Conservation (phyloP, 2,113 vertebrate species). For the Carassius auratus region DNA sequence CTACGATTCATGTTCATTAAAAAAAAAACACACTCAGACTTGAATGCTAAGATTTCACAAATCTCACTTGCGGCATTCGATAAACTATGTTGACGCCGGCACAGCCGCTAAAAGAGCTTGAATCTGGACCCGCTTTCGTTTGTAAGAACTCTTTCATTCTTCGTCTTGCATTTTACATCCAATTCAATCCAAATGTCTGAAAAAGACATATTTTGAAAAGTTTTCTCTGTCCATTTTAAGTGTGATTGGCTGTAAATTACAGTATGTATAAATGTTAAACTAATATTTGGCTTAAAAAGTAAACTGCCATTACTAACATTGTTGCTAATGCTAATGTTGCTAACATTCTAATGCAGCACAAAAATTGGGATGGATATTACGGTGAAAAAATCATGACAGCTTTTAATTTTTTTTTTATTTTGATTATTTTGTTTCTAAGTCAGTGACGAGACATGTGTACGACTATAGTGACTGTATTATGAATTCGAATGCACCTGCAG, state of each 20-base stretch:
- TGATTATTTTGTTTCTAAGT: background rate
- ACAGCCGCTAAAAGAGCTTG: background rate
- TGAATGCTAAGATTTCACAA: constrained; percentile 19
- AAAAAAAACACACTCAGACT: constrained; percentile 21
- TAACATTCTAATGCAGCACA: background rate
- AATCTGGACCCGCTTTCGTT: background rate
- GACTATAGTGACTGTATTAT: constrained; percentile 38
- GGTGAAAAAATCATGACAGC: background rate
- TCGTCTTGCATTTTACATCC: too few relatives aligned
- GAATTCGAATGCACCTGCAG: constrained; percentile 52
- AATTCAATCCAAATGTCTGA: background rate
- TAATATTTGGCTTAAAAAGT: background rate
- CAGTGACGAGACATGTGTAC: background rate
- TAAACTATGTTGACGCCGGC: constrained; percentile 40
- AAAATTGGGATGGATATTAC: background rate
- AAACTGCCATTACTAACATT: too few relatives aligned
- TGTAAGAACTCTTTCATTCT: background rate
- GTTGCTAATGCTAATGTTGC: too few relatives aligned
- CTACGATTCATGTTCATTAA: constrained; percentile 19
- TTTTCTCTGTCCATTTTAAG: background rate
- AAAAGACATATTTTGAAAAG: background rate
- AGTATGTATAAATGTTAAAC: background rate
- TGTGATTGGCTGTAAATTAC: background rate
- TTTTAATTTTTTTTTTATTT: background rate
- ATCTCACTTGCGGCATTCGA: constrained; percentile 38